A percentile compares a stretch with the other conserved stretches of the same genome.
phyloP scores from a whole-genome alignment of 2,888 invertebrate genomes.

The Cylindroiulus punctatus region DNA sequence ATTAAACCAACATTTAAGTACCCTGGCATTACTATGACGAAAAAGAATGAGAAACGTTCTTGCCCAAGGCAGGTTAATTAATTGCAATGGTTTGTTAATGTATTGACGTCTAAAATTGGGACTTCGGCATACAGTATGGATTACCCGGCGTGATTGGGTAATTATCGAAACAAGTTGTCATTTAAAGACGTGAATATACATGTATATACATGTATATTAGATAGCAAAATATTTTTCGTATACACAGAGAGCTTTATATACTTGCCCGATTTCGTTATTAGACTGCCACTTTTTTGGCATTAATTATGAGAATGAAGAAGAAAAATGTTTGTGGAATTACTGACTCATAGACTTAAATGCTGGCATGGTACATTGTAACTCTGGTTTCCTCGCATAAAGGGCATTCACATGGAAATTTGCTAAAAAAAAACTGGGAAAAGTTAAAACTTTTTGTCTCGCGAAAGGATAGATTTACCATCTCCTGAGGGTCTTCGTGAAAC shows the following conservation, averaged over 20 bases:
- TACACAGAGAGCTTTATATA: background rate
- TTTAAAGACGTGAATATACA: background rate
- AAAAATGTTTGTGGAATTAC: background rate
- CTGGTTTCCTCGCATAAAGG: background rate
- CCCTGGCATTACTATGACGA: background rate
- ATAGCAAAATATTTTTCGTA: no score
- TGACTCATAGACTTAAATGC: background rate
- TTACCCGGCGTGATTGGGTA: no score
- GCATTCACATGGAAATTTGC: background rate
- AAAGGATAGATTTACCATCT: background rate
- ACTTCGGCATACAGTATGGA: no score
- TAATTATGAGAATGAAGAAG: background rate
- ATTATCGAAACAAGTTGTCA: no score
- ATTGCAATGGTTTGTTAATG: background rate
- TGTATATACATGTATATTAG: background rate
- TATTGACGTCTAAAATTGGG: no score
- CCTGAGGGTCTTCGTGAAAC: constrained; percentile 18
- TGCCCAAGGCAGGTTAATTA: background rate
- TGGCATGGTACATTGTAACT: background rate
- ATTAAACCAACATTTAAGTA: background rate
- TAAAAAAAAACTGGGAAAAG: background rate
- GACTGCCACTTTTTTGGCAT: no score
- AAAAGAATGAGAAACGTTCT: background rate
- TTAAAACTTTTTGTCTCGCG: background rate
- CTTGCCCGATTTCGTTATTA: background rate